phyloP scores from a whole-genome alignment of 2,888 invertebrate genomes.

The Escarpia spicata region DNA sequence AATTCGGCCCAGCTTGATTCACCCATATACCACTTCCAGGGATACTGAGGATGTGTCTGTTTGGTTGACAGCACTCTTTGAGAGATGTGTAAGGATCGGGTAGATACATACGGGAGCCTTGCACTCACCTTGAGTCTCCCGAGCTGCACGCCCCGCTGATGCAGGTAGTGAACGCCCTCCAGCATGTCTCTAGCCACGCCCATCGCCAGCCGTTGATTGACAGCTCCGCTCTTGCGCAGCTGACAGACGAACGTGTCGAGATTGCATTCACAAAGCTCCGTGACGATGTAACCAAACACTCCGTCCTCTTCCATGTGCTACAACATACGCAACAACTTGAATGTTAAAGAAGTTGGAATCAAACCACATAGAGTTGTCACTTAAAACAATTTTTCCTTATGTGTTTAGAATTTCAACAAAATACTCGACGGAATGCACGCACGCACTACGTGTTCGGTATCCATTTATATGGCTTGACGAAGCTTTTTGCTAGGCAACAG shows the following conservation, averaged over 20 bases:
- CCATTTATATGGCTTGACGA: no score
- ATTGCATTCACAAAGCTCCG: neutral
- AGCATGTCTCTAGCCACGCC: constrained; percentile 10
- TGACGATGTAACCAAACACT: neutral
- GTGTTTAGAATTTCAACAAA: no score
- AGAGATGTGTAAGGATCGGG: neutral
- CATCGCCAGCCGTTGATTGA: constrained; percentile 2
- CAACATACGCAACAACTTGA: neutral
- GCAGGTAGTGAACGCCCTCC: neutral
- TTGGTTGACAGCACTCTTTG: neutral
- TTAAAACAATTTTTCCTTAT: no score
- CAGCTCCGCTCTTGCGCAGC: neutral
- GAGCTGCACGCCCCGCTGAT: neutral
- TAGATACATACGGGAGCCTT: neutral
- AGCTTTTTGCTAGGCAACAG: no score
- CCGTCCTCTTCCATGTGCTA: constrained; percentile 13
- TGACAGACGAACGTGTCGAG: constrained; percentile 6
- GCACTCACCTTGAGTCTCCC: neutral
- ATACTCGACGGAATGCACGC: no score
- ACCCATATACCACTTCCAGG: neutral
- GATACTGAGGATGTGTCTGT: neutral
- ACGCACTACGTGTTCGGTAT: no score
- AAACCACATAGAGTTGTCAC: no score
- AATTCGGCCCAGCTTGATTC: neutral
- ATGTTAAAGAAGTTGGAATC: no score